These are phyloP conservation scores for Danaus plexippus DNA, from an alignment of 1,140 invertebrate genomes.

Conservation along the genomic window DNA sequence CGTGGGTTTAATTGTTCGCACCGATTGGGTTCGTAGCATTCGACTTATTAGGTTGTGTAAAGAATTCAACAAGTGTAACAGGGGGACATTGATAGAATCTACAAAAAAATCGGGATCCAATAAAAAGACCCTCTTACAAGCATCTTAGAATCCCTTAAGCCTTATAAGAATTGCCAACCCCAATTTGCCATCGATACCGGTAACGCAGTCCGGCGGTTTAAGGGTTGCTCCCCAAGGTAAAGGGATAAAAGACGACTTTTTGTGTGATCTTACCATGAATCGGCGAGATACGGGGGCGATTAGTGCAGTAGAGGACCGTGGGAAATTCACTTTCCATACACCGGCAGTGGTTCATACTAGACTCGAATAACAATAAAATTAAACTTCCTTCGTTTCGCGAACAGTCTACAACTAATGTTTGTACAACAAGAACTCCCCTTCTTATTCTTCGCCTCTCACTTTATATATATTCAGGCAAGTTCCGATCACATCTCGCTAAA, in stretches of 20 bases:
- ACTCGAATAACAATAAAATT: too few relatives aligned
- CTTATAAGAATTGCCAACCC: slow-evolving; percentile 37
- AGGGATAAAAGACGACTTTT: slow-evolving; percentile 60
- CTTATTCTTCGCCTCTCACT: too few relatives aligned
- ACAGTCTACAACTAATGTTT: too few relatives aligned
- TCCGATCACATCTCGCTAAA: too few relatives aligned
- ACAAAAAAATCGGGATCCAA: slow-evolving; percentile 28
- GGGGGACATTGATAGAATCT: slow-evolving; percentile 18
- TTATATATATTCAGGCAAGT: too few relatives aligned
- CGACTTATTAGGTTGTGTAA: background rate
- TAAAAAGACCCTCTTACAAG: slow-evolving; percentile 38
- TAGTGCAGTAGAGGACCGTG: slow-evolving; percentile 45
- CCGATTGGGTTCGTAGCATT: too few relatives aligned
- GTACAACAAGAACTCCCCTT: too few relatives aligned
- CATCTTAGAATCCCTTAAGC: slow-evolving; percentile 32
- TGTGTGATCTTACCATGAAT: slow-evolving; percentile 58
- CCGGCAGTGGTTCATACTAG: too few relatives aligned
- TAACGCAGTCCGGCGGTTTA: slow-evolving; percentile 42
- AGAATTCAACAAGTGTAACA: background rate
- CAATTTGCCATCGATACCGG: slow-evolving; percentile 63
- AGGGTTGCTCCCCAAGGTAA: slow-evolving; percentile 36
- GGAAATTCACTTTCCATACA: slow-evolving; percentile 28
- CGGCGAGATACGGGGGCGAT: slow-evolving; percentile 37
- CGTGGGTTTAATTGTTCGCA: too few relatives aligned
- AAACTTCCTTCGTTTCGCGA: too few relatives aligned